A percentile compares a stretch with the other conserved stretches of the same genome.
Evolutionary conservation across 2,113 vertebrate species (phyloP).

Genomic region (Ceyx margarethae): DNA sequence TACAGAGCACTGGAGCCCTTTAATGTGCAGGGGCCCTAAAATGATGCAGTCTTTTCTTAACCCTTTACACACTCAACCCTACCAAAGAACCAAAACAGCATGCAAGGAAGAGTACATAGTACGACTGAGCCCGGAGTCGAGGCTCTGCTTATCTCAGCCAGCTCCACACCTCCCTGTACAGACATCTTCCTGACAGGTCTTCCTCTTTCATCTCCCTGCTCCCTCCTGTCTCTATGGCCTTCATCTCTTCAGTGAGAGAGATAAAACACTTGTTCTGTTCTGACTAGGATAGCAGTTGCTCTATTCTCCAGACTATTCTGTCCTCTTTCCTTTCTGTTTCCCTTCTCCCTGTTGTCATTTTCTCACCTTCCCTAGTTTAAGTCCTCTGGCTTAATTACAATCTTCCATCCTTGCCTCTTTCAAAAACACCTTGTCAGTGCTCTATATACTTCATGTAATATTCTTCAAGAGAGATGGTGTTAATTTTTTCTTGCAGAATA

Average conservation of each 20-base stretch:
- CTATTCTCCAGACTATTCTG: neutral
- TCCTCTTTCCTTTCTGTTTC: neutral
- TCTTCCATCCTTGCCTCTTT: neutral
- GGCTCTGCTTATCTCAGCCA: neutral
- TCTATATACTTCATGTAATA: neutral
- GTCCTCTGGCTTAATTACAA: neutral
- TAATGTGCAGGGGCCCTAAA: neutral
- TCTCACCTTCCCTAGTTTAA: neutral
- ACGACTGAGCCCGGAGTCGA: fast-evolving
- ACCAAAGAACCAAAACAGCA: fast-evolving
- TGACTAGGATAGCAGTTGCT: neutral
- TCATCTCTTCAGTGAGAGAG: neutral
- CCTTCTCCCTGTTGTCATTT: neutral
- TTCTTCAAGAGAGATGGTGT: neutral
- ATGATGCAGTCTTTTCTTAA: neutral
- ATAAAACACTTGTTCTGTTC: neutral
- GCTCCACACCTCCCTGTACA: neutral
- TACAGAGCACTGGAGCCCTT: neutral
- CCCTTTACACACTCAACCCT: neutral
- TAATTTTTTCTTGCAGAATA: neutral
- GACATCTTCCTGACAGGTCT: neutral
- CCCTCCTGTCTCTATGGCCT: neutral
- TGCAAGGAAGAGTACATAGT: neutral
- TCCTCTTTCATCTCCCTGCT: neutral
- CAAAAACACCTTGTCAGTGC: neutral